These are phyloP conservation scores for Trachelus troglodyta DNA, from an alignment of 2,888 invertebrate species.

Conservation along the genomic window DNA sequence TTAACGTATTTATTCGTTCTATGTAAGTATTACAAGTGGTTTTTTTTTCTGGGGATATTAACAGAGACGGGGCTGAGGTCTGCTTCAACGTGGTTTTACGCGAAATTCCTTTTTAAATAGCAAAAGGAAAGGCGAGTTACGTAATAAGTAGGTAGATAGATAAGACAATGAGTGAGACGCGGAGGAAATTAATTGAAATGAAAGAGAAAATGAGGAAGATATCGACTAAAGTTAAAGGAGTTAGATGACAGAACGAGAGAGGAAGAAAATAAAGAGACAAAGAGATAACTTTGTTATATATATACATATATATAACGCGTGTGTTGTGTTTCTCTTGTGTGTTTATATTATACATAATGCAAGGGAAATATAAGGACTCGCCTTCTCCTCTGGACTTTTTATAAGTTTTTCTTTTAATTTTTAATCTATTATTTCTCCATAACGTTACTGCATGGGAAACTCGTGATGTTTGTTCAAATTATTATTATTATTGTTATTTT, in stretches of 20 bases:
- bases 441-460: neutral
- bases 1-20: conserved; percentile 25
- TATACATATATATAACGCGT: neutral
- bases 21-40: conserved; percentile 26
- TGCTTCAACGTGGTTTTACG: neutral
- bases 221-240: neutral
- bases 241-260: neutral
- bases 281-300: neutral
- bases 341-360: neutral
- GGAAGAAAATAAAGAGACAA: neutral
- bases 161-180: neutral
- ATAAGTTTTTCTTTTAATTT: neutral
- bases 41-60: conserved; percentile 4
- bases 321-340: neutral
- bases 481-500: neutral
- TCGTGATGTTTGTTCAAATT: neutral
- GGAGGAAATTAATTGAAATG: neutral
- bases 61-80: neutral
- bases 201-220: neutral
- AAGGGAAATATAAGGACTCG: neutral
- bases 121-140: neutral
- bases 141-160: neutral
- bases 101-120: neutral
- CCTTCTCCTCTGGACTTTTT: neutral
- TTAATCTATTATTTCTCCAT: neutral